Base-by-base conservation (phyloP, 2,113 vertebrate species). In the Emydura subglobosa region DNA sequence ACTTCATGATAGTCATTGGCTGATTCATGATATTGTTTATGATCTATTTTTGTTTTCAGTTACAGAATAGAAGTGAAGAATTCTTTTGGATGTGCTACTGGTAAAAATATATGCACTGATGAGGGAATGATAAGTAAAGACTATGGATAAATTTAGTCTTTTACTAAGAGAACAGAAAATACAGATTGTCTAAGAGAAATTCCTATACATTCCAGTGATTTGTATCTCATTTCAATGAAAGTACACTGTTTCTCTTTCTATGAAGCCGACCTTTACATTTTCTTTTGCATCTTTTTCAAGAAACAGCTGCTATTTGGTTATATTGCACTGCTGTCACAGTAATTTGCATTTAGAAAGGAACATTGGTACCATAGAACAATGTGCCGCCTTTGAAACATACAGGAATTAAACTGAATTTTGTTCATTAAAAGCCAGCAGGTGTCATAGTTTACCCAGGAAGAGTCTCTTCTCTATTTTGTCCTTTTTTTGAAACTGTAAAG, bases 381-480 rank as follows among this genome's bases (percentile, higher is more conserved):
- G 29, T 1, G 22, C 6, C 2, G 88, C 47, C 42, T 65, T n/a
- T 27, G 10, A 93, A 96, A 84, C 5, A 4, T 39, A 11, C 6
- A 49, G 19, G 13, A 55, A 82, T n/a, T 29, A 79, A 42, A 86
- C 76, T 91, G 29, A 1, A 10, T 55, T 44, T 50, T 96, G 89
- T 84, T 92, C 1, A 0, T 34, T 85, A 11, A 80, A 84, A 94
- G 39, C 97, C 98, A 98, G 96, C 93, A 98, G 98, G 86, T 97
- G 98, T 98, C 97, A 93, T 87, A 93, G 79, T 98, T 98, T 94
- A 95, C 65, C 92, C 88, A 97, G 88, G 92, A 97, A 97, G 88
- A 94, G 17, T 17, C 34, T 5, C 3, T n/a, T 47, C 91, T 87
- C 10, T 50, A 3, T 1, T 9, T 2, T 6, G 0, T 1, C 54